Evolutionary conservation across 2,113 vertebrate genomes (phyloP), one percentile per base, ranked within the genome.

Genomic region (Ailurus styani): DNA sequence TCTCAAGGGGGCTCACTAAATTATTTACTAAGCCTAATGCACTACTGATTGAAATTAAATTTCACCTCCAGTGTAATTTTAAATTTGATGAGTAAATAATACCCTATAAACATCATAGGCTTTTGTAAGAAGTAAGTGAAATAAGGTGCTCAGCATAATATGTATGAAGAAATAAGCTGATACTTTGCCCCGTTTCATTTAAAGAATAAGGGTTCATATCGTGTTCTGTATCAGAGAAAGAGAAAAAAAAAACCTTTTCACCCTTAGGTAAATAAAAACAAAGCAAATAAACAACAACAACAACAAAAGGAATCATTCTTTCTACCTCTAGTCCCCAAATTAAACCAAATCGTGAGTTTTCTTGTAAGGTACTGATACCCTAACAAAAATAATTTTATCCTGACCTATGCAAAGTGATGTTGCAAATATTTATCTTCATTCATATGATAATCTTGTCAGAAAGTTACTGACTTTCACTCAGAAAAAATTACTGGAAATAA

Each of bases 1-100:
- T 93, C 95, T 93, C 91, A 62, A 62, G 83, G 78, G 92, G 29
- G 27, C 79, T 85, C 54, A 77, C 93, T 97, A 87, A 97, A 93
- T 97, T 97, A 97, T 96, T 96, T 97, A 95, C 86, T 83, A 95
- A 95, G 70, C 47, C 55, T 88, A 96, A 82, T 96, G 85, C 91
- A 93, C 78, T 97, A 88, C 79, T 97, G 82, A 97, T 95, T 96
- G 87, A 97, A 97, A 97, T 97, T 96, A 93, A 95, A 96, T 57
- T 97, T 93, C 75, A 94, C 84, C 94, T 96, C 68, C 29, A 75
- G 29, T 70, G 70, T 98, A 96, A 92, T 95, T 97, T 92, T 93
- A 94, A 97, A 96, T 95, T 92, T 40, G 37, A 60, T 95, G 94
- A 94, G 64, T 92, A 95, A 97, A 92, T 70, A 96, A 57, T 47